Percentiles rank a stretch among this genome's conserved stretches.
Conservation (phyloP, 2,888 invertebrate genomes). For the Smittia aterrima region DNA sequence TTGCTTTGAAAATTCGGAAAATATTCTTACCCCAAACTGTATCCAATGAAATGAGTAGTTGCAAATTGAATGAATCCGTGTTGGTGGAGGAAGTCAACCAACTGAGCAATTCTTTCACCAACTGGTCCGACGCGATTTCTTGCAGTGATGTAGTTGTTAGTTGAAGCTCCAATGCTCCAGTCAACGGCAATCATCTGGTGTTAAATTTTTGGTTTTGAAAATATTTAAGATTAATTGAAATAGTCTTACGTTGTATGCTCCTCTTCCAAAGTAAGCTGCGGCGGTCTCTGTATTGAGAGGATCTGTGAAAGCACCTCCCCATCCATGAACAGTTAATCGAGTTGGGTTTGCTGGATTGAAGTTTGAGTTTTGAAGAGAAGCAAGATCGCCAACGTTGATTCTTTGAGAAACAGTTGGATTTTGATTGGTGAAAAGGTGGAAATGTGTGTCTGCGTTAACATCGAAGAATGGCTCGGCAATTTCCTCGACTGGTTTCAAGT, state of each 20-base stretch:
- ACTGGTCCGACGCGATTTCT: slow-evolving; percentile 47
- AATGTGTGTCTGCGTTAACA: not conserved
- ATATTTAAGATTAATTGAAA: not conserved
- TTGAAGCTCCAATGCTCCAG: slow-evolving; percentile 49
- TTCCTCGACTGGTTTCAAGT: not conserved
- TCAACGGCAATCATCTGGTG: too few relatives aligned
- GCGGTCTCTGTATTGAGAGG: too few relatives aligned
- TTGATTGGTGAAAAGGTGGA: slow-evolving; percentile 42
- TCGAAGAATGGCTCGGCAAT: not conserved
- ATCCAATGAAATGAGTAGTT: too few relatives aligned
- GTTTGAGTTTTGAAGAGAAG: slow-evolving; percentile 43
- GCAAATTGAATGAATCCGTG: too few relatives aligned
- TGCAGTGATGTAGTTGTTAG: slow-evolving; percentile 49
- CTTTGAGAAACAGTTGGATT: slow-evolving; percentile 43
- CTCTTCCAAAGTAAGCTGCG: too few relatives aligned
- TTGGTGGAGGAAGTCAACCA: slow-evolving; percentile 48
- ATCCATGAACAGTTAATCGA: slow-evolving; percentile 4
- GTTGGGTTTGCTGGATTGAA: slow-evolving; percentile 43
- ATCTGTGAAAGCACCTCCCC: not conserved
- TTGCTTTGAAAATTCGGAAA: not conserved
- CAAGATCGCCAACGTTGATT: slow-evolving; percentile 42
- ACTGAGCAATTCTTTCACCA: slow-evolving; percentile 47
- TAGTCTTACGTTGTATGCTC: too few relatives aligned
- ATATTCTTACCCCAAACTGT: too few relatives aligned
- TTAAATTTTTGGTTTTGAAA: too few relatives aligned